phyloP scores from a whole-genome alignment of 2,888 invertebrate genomes.

The Linyphia triangularis region DNA sequence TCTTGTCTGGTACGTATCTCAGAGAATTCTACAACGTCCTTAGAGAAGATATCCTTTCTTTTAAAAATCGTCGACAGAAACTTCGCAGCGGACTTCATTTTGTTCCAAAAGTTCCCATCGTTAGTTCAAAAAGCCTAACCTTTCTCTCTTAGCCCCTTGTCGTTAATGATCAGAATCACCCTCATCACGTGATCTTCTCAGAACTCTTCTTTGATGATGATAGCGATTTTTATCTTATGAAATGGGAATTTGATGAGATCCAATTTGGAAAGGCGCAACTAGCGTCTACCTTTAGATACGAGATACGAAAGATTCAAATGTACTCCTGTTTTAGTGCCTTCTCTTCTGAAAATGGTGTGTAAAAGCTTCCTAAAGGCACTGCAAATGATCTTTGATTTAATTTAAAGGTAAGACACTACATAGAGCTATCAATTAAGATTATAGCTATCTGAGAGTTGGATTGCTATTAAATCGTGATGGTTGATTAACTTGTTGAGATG shows the following conservation, averaged over 20 bases:
- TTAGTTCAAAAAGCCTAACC: conserved; percentile 12
- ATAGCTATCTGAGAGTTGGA: too few species aligned
- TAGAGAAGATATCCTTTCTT: not conserved
- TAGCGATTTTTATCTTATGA: conserved; percentile 21
- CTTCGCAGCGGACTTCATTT: conserved; percentile 8
- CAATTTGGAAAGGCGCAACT: conserved; percentile 16
- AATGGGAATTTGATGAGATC: conserved; percentile 48
- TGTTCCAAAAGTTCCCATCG: conserved; percentile 24
- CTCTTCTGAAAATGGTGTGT: not conserved
- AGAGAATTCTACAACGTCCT: too few species aligned
- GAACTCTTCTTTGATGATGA: conserved; percentile 39
- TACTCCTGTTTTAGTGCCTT: not conserved
- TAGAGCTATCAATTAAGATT: too few species aligned
- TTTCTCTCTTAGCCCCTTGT: not conserved
- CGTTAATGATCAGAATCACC: conserved; percentile 41
- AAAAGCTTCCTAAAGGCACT: too few species aligned
- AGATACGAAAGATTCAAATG: not conserved
- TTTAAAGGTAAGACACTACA: too few species aligned
- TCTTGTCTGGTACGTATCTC: too few species aligned
- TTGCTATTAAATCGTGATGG: too few species aligned
- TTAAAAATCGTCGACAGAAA: not conserved
- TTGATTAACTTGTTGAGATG: too few species aligned
- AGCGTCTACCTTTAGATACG: not conserved
- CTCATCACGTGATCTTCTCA: conserved; percentile 27
- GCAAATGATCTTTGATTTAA: too few species aligned